phyloP scores from a whole-genome alignment of 2,888 invertebrate genomes.

The Sminthurides aquaticus region DNA sequence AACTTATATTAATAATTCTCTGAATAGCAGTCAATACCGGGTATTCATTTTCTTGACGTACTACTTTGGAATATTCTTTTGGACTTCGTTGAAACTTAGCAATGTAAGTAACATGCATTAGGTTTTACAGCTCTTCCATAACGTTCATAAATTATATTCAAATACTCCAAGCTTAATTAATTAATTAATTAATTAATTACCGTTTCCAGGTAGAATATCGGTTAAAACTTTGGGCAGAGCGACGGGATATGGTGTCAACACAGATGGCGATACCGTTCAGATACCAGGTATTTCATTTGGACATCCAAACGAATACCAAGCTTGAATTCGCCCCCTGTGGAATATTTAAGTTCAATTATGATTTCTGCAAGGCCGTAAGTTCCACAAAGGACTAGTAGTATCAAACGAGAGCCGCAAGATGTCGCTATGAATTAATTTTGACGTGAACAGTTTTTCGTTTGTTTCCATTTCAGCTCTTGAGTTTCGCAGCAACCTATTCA shows the following conservation, averaged over 20 bases:
- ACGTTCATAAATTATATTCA: too few species aligned
- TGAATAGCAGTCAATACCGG: neutral
- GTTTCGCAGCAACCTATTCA: neutral
- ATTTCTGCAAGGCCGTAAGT: neutral
- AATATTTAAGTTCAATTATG: neutral
- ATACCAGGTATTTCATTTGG: too few species aligned
- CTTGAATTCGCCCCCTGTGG: neutral
- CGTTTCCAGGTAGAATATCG: neutral
- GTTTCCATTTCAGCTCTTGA: neutral
- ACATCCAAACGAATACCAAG: neutral
- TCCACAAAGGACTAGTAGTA: neutral
- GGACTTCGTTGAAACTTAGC: neutral
- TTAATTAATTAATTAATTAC: neutral
- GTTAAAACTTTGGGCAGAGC: neutral
- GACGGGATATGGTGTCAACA: neutral
- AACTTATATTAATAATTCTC: neutral
- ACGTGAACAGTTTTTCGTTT: too few species aligned
- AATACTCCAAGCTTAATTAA: neutral
- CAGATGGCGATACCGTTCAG: conserved; percentile 1
- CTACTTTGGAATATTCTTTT: neutral
- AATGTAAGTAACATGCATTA: neutral
- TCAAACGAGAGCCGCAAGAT: neutral
- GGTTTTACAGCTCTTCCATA: neutral
- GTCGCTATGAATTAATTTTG: neutral
- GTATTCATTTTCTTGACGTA: neutral